Evolutionary conservation across 2,888 invertebrate species (phyloP), one percentile per base, ranked within the genome.

Genomic region (Barypeithes pellucidus): DNA sequence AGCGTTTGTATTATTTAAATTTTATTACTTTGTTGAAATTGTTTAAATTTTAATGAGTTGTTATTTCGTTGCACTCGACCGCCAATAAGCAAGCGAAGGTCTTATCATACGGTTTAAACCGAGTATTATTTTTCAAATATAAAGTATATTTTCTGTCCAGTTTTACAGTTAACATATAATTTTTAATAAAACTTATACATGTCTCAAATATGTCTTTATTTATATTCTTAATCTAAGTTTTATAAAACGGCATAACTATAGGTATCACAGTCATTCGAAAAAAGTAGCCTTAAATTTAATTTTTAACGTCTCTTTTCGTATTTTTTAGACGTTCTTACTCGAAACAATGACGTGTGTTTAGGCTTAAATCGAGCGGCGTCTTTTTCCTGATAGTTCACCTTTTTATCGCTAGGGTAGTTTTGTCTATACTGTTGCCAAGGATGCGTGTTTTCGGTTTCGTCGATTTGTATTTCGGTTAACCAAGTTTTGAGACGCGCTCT

Each of bases 401-500:
- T 80, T 2, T 83, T 79, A 14, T 83, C 79, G 0, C 80, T 79
- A 3, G 66, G 75, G 41, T 36, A 57, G 8, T 75, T 77, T 79
- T 86, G 80, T 60, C 87, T 87, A 78, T 88, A 93, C 76, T 92
- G 92, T 54, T 89, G 85, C 90, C 93, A 93, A 3, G 93, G 92
- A 80, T 91, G 90, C 3, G 82, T 84, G 63, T 88, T 85, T 76
- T 88, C 86, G 61, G 86, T 79, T 72, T 89, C 85, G 72, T 88
- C 86, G 57, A 87, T 79, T 79, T 89, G 83, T 8, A 88, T 81
- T 78, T 88, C 85, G 59, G 86, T 82, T 50, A 87, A 78, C 87
- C 88, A 90, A 0, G 82, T 80, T 60, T 88, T 87, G 76, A 88
- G 87, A 76, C 87, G 85, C 75, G 84, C 81, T 78, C 86, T 86